Base-by-base conservation (phyloP, 2,113 vertebrate species). In the Macaca fascicularis region DNA sequence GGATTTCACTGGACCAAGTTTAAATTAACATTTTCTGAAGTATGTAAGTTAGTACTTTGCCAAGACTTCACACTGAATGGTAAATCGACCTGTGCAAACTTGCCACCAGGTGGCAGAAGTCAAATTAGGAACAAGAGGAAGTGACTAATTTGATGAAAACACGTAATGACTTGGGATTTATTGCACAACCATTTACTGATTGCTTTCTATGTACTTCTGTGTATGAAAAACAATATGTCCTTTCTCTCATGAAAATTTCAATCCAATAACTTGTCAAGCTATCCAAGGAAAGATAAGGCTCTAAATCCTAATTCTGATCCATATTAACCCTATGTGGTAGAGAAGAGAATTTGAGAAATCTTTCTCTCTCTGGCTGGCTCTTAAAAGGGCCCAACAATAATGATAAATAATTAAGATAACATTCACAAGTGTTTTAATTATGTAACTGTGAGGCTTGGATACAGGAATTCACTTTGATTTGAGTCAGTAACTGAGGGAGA, bases 211-310 rank as follows among this genome's bases (percentile, higher is more conserved):
- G 14, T 69, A 70, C 14, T 78, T 82, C 50, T 48, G 0, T 59
- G 4, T 38, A 48, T 14, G 76, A 52, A 95, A 96, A 91, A 23
- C 13, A 89, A 25, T 43, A n/a, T 76, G 16, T 85, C 25, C 8
- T 59, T 72, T 64, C 23, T 89, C n/a, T 87, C 52, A 89, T 89
- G 78, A 55, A 91, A 95, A 89, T 55, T 89, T 48, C n/a, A 79
- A 48, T 67, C 43, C 32, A 84, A 20, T 92, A 59, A 76, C 2
- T 2, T 79, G 35, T 72, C 13, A 30, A 59, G 4, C 4, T 85
- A 12, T 20, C 40, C 32, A 88, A 93, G 45, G 19, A 70, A 94
- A 92, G 8, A 38, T 40, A 43, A 88, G 38, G 2, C 80, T 79
- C 22, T 96, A 94, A 93, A 90, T 76, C 22, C 12, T 52, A 78